Conservation (phyloP, 2,797 vertebrate species). For the Siniperca obscura region DNA sequence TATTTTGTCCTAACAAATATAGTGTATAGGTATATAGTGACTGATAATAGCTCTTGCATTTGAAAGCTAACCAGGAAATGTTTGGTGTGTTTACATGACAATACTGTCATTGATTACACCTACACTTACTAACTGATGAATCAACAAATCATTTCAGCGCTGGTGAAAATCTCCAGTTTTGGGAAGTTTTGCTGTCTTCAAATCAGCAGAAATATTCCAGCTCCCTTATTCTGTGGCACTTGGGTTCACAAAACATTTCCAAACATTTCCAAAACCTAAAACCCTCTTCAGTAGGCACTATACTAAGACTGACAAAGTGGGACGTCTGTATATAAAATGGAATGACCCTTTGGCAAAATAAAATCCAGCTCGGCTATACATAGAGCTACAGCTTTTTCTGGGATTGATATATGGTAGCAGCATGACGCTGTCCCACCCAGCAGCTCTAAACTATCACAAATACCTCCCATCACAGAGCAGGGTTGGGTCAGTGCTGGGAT, state of each 20-base stretch:
- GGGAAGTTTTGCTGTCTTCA: too few species aligned
- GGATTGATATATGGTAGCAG: conserved; percentile 58
- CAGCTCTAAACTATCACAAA: conserved; percentile 48
- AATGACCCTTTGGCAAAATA: conserved; percentile 63
- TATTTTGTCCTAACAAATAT: background rate
- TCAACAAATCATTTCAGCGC: background rate
- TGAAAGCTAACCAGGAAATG: background rate
- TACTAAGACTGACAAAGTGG: conserved; percentile 43
- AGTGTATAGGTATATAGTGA: background rate
- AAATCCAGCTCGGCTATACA: conserved; percentile 63
- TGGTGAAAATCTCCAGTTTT: too few species aligned
- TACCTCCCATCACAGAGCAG: conserved; percentile 32
- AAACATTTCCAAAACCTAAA: background rate
- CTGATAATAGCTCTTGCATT: background rate
- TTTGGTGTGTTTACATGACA: background rate
- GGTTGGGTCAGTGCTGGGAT: background rate
- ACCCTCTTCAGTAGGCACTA: conserved; percentile 16
- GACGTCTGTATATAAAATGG: conserved; percentile 57
- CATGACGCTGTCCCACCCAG: conserved; percentile 33
- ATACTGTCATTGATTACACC: background rate
- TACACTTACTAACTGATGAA: background rate
- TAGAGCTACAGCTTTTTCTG: conserved; percentile 52
- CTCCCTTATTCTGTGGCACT: background rate
- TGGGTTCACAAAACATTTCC: background rate
- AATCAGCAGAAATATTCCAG: background rate